phyloP scores from a whole-genome alignment of 2,888 invertebrate species.

The Geotrupes spiniger region DNA sequence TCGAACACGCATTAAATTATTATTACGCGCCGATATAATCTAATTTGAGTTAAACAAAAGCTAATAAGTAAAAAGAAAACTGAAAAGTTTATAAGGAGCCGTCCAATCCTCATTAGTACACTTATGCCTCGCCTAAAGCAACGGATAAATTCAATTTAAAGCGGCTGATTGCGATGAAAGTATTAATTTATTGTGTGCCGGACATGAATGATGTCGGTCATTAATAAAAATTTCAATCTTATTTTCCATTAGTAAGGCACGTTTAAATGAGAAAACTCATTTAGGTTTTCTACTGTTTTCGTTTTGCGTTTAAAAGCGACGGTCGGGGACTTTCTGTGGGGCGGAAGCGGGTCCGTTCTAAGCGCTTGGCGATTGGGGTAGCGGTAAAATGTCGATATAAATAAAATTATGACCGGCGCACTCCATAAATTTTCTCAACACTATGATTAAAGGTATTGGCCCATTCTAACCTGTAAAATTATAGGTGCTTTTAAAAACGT shows the following conservation, averaged over 20 bases:
- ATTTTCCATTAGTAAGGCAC: conserved; percentile 37
- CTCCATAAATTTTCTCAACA: conserved; percentile 38
- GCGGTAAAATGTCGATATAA: conserved; percentile 35
- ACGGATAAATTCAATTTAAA: conserved; percentile 42
- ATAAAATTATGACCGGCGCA: conserved; percentile 38
- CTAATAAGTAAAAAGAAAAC: conserved; percentile 17
- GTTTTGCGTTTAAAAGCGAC: conserved; percentile 10
- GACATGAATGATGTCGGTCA: conserved; percentile 39
- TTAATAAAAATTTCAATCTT: conserved; percentile 44
- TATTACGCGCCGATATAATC: too few species aligned
- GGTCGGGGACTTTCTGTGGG: conserved; percentile 5
- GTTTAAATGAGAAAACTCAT: conserved; percentile 29
- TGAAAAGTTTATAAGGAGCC: conserved; percentile 13
- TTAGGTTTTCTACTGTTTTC: conserved; percentile 2
- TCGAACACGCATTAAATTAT: too few species aligned
- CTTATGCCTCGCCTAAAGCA: conserved; percentile 32
- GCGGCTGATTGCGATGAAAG: conserved; percentile 46
- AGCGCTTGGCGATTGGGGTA: conserved; percentile 19
- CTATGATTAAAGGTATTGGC: conserved; percentile 39
- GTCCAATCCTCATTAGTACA: conserved; percentile 39
- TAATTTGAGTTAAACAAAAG: neutral
- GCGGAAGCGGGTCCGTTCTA: neutral
- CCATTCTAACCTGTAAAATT: conserved; percentile 33
- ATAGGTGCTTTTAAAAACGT: conserved; percentile 8
- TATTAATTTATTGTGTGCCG: conserved; percentile 45